These are phyloP conservation scores for Cremastinae sp. DNA, from an alignment of 2,888 invertebrate genomes.

Conservation along the genomic window DNA sequence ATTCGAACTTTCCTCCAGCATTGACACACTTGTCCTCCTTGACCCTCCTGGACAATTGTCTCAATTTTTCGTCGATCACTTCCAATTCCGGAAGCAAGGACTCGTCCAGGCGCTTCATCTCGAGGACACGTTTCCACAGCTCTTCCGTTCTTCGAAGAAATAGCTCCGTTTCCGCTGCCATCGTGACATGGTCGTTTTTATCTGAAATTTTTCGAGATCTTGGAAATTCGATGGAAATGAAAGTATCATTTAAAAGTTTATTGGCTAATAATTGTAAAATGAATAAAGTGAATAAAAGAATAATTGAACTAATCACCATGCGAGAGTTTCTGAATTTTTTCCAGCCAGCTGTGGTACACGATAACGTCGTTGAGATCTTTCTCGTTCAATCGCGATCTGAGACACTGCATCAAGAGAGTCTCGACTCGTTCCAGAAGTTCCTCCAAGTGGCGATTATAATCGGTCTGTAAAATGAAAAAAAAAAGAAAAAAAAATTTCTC, in stretches of 20 bases:
- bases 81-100: constrained; percentile 67
- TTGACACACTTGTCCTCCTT: constrained; percentile 85
- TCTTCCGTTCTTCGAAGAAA: constrained; percentile 79
- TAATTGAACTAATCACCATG: constrained; percentile 67
- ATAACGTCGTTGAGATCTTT: constrained; percentile 68
- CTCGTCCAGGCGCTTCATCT: constrained; percentile 67
- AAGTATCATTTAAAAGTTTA: neutral
- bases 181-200: constrained; percentile 72
- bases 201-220: constrained; percentile 51
- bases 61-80: constrained; percentile 77
- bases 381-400: constrained; percentile 78
- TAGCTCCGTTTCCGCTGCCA: constrained; percentile 79
- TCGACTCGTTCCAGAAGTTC: constrained; percentile 84
- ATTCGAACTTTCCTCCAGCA: constrained; percentile 95
- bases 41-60: constrained; percentile 80
- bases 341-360: constrained; percentile 70
- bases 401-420: constrained; percentile 81
- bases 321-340: constrained; percentile 70
- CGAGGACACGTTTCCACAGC: constrained; percentile 74
- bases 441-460: constrained; percentile 88
- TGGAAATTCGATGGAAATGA: neutral
- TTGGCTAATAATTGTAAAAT: neutral
- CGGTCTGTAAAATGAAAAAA: constrained; percentile 81
- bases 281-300: constrained; percentile 3
- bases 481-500: neutral